These are phyloP conservation scores for Hydrolagus colliei DNA, from an alignment of 2,797 vertebrate genomes.

Conservation along the genomic window DNA sequence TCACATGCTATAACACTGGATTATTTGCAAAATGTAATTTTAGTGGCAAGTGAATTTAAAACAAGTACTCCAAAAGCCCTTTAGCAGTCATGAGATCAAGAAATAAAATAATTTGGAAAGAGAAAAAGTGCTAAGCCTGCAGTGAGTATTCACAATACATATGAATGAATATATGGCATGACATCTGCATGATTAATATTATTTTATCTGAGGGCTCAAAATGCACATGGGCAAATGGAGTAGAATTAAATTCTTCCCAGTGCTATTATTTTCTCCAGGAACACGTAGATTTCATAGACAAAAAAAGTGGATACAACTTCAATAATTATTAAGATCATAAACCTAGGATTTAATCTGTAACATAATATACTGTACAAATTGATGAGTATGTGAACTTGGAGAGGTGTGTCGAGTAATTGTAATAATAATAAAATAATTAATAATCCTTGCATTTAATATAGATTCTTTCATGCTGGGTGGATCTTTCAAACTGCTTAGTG, in stretches of 20 bases:
- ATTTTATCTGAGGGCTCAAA: neutral
- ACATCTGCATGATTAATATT: conserved; percentile 17
- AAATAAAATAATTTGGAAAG: neutral
- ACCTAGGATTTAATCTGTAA: no score
- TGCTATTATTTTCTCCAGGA: neutral
- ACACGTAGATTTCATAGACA: neutral
- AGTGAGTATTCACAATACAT: conserved; percentile 7
- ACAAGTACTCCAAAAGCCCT: conserved; percentile 22
- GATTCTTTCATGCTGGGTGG: no score
- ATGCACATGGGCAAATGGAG: neutral
- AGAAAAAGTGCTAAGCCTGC: neutral
- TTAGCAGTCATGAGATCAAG: neutral
- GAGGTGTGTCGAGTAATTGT: no score
- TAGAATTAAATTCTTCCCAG: neutral
- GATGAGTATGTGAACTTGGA: no score
- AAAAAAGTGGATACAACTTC: neutral
- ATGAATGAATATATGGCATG: conserved; percentile 11
- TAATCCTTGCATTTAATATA: no score
- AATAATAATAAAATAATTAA: no score
- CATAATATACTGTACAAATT: no score
- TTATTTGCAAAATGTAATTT: conserved; percentile 7
- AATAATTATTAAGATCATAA: neutral
- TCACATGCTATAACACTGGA: neutral
- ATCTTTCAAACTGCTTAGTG: no score
- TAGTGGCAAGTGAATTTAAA: neutral